Evolutionary conservation across 2,888 invertebrate genomes (phyloP).

Genomic region (Drosophila infuscata): DNA sequence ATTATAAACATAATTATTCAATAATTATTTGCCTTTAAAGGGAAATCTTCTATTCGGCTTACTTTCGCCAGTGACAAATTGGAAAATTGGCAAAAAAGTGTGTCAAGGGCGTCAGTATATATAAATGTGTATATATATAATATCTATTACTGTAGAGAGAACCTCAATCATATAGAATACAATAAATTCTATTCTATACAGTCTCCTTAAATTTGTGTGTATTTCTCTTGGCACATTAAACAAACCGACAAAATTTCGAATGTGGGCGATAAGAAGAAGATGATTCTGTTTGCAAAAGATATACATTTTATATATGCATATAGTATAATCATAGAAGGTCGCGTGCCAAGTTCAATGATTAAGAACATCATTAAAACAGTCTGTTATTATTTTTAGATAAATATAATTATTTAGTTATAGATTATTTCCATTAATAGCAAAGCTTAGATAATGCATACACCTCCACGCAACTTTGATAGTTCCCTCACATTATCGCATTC

Average conservation of each 20-base stretch:
- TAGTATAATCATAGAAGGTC: constrained; percentile 39
- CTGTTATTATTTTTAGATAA: background rate
- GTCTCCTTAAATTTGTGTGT: constrained; percentile 10
- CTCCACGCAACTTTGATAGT: background rate
- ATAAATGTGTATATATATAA: constrained; percentile 5
- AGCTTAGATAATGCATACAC: background rate
- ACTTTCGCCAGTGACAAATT: background rate
- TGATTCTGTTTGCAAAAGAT: constrained; percentile 40
- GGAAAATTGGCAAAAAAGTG: constrained; percentile 20
- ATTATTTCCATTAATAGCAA: background rate
- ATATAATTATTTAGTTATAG: background rate
- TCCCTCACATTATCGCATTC: constrained; percentile 2
- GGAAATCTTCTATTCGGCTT: background rate
- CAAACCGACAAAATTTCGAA: constrained; percentile 39
- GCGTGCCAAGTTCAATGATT: constrained; percentile 64
- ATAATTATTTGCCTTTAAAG: background rate
- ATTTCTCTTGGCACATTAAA: constrained; percentile 30
- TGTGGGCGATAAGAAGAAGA: constrained; percentile 16
- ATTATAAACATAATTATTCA: background rate
- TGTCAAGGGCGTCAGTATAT: constrained; percentile 50
- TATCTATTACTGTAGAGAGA: constrained; percentile 11
- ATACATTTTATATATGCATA: background rate
- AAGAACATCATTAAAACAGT: constrained; percentile 9
- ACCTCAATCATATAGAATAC: constrained; percentile 6
- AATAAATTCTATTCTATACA: constrained; percentile 9